Evolutionary conservation across 2,888 invertebrate genomes (phyloP).

Genomic region (Watsonalla binaria): DNA sequence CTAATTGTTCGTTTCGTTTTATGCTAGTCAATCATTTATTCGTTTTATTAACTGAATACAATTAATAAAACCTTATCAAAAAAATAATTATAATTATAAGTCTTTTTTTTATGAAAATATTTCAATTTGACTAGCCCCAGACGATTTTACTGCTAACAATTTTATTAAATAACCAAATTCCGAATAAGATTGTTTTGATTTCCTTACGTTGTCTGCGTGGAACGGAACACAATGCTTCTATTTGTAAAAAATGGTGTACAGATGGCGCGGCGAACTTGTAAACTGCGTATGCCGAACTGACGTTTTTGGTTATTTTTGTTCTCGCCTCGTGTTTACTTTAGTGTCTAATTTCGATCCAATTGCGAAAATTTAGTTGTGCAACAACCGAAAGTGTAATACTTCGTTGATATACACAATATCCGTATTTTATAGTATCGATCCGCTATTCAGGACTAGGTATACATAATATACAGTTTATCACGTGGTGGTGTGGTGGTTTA

Average conservation of each 20-base stretch:
- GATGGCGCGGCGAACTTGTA: constrained; percentile 74
- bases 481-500: constrained; percentile 80
- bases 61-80: too few relatives aligned
- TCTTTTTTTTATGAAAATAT: too few relatives aligned
- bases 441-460: constrained; percentile 66
- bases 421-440: constrained; percentile 65
- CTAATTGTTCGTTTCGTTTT: too few relatives aligned
- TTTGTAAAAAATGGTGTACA: constrained; percentile 62
- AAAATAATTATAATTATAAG: too few relatives aligned
- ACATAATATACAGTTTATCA: constrained; percentile 75
- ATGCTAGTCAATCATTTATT: too few relatives aligned
- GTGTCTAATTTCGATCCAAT: constrained; percentile 75
- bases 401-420: constrained; percentile 38
- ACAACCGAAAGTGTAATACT: constrained; percentile 58
- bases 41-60: too few relatives aligned
- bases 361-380: constrained; percentile 72
- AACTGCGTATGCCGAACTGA: constrained; percentile 77
- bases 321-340: constrained; percentile 80
- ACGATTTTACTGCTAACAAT: neutral
- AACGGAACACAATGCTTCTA: constrained; percentile 37
- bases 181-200: neutral
- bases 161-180: neutral
- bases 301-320: constrained; percentile 80
- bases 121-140: too few relatives aligned
- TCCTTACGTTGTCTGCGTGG: constrained; percentile 23